Base-by-base conservation (phyloP, 1,140 invertebrate genomes). In the Anadara kagoshimensis region DNA sequence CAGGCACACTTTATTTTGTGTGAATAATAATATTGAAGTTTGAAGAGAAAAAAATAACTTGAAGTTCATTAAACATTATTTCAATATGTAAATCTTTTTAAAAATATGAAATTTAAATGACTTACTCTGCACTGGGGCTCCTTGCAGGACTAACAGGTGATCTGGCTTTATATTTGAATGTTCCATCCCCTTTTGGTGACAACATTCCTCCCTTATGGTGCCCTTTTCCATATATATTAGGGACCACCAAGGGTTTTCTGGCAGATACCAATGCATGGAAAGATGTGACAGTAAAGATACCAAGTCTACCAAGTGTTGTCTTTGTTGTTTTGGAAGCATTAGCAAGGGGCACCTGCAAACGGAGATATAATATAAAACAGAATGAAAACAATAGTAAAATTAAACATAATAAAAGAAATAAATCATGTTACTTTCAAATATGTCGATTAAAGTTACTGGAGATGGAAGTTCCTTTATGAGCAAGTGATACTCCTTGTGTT, bases 191-290 rank as follows among this genome's bases (percentile, higher is more conserved):
- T 47, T 78, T 75, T 49, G 86, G 85, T 5, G 86, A 87, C 54
- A 87, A 63, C 76, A 86, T 81, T 12, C 80, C 82, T 16, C 82
- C 83, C 73, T 84, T 86, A 51, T 86, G 79, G 43, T 73, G 64
- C 16, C 78, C 80, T 53, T 78, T 80, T 26, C 83, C 81, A 69
- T 85, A 83, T 45, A 85, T 80, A 63, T 79, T 83, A 16, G 85
- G 85, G 65, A 85, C 78, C 18, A 85, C 76, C 44, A 85, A 70
- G 0, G 85, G 85, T 69, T 83, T 83, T 63, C 97, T 92, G 36
- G 97, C 96, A 87, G 97, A 98, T 70, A 98, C 97, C 89, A 98
- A 97, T 75, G 97, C 97, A 88, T 99, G 97, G 91, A 99, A 98
- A 58, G 96, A 98, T 51, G 96, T 98, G 54, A 98, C 97, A 22